Evolutionary conservation across 2,888 invertebrate genomes (phyloP), one percentile per base, ranked within the genome.

Genomic region (Diarsia mendica): DNA sequence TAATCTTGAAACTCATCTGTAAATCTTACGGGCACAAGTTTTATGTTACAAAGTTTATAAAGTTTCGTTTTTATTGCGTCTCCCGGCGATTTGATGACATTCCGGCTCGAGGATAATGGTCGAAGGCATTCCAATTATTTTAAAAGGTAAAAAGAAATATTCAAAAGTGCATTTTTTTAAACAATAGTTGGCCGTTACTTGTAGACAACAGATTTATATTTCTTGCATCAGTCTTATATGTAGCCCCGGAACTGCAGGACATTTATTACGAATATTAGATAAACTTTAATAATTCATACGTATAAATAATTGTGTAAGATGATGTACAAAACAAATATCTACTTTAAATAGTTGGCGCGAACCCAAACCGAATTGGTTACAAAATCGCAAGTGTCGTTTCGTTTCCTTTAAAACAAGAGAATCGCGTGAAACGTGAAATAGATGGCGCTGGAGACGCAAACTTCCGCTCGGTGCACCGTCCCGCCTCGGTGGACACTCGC

Each of bases 331-430:
- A 89, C 88, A 85, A 87, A 88, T 87, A 82, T 82, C 75, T 91
- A 89, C 90, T 91, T 92, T 90, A 91, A 92, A 94, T 93, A 94
- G 89, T 96, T 96, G 96, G 96, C 95, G 87, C 84, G 67, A 76
- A 78, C 92, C 96, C 95, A 96, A 95, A 91, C 93, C 91, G 89
- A 91, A 92, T 93, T 92, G 93, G 94, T 93, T 93, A 94, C 95
- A 95, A 95, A 95, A 95, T 94, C 92, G 90, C 91, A 88, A 91
- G 90, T 94, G 93, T 93, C 91, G 89, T 92, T 91, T 89, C 92
- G 92, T 91, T 96, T 95, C 95, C 95, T 95, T 90, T 94, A 94
- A 94, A 96, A 96, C 94, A 95, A 95, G 95, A 95, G 93, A 91
- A 95, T 91, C 85, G 91, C 91, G 87, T 91, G 92, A 91, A 91